phyloP scores from a whole-genome alignment of 2,888 invertebrate genomes.

The Carpatolechia fugitivella region DNA sequence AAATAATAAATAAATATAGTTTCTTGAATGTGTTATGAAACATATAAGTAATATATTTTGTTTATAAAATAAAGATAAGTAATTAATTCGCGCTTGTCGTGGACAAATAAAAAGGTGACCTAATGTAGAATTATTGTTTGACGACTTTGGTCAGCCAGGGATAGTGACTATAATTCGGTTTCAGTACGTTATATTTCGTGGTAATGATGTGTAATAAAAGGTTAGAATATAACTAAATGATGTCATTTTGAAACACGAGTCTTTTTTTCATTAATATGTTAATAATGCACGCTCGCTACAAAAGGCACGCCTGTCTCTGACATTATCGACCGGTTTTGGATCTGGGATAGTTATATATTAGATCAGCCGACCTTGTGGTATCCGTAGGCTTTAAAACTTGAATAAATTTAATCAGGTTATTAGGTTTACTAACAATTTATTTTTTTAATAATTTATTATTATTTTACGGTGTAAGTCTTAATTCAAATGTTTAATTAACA shows the following conservation, averaged over 20 bases:
- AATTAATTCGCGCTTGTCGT: no score
- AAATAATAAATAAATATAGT: no score
- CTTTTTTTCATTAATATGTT: no score
- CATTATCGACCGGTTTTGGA: conserved; percentile 8
- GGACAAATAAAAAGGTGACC: neutral
- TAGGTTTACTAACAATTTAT: neutral
- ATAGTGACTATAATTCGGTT: neutral
- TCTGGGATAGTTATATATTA: conserved; percentile 7
- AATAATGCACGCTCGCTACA: neutral
- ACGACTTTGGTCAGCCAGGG: neutral
- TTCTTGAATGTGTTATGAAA: no score
- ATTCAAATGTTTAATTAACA: neutral
- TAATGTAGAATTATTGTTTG: neutral
- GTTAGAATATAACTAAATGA: neutral
- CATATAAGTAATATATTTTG: no score
- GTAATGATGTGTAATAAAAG: neutral
- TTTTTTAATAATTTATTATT: neutral
- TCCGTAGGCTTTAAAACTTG: conserved; percentile 6
- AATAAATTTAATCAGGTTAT: neutral
- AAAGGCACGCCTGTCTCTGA: neutral
- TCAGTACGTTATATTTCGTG: neutral
- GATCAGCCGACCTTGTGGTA: conserved; percentile 16
- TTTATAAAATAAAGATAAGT: no score
- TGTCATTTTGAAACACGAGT: neutral
- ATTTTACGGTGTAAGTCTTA: neutral